Base-by-base conservation (phyloP, 2,797 vertebrate genomes). In the Phalanger gymnotis region DNA sequence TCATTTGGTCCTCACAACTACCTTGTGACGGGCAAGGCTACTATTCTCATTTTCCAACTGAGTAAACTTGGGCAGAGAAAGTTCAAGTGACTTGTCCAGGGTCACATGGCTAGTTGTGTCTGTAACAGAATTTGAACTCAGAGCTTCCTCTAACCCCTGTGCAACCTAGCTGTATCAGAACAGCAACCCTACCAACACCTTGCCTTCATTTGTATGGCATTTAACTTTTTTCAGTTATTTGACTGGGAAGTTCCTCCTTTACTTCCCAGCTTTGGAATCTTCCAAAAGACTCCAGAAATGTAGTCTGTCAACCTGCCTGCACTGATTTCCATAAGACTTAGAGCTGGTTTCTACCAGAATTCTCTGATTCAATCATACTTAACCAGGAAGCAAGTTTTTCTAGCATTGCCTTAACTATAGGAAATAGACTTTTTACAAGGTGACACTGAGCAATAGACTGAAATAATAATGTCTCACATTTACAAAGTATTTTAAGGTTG, bases 181-280 rank as follows among this genome's bases (percentile, higher is more conserved):
- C 66, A 73, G n/a, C 66, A 73, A 81, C n/a, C 66, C 6, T 6
- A 73, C n/a, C 34, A 81, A 66, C 93, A 90, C 14, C 4, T 31
- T 5, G 19, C 7, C 19, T 52, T 92, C 93, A 73, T 51, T 89
- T 95, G 40, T 56, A 34, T 53, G 53, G 55, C 54, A 87, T 95
- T 94, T 73, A 73, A 40, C 19, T 73, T 95, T 91, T 90, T 54
- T 66, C 54, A 94, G 22, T 3, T 1, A 55, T 95, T 95, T 96
- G 56, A 34, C 53, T 55, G 66, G 5, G 58, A 25, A 58, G 3
- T 91, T 40, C 57, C 92, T 54, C 90, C 40, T 40, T 16, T 47
- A 90, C 27, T 52, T 28, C 51, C 93, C 52, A 94, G 90, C 55
- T 91, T 58, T 27, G 13, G 22, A 93, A 51, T 92, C 61, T 53